Conservation (phyloP, 92 coral and sea anemone species). For the Metridium senile region DNA sequence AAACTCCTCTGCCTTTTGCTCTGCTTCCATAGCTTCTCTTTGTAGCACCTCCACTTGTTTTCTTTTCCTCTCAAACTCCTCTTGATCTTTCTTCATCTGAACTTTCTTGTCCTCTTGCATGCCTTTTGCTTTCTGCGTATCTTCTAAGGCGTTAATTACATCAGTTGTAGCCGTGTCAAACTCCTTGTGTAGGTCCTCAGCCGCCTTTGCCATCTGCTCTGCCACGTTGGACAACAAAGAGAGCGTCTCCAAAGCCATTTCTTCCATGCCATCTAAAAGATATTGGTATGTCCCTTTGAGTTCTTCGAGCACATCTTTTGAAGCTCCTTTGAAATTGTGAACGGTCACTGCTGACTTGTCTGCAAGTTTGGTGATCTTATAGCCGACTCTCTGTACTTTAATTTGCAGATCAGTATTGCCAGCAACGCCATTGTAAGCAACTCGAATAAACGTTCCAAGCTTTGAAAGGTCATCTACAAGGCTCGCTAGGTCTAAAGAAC, state of each 20-base stretch:
- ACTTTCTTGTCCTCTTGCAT: conserved; percentile 21
- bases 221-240: conserved; percentile 47
- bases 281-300: conserved; percentile 50
- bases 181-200: conserved; percentile 54
- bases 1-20: conserved; percentile 32
- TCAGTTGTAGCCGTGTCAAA: conserved; percentile 60
- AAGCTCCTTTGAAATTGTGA: conserved; percentile 49
- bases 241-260: conserved; percentile 64
- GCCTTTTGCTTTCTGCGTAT: conserved; percentile 58
- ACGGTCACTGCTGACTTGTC: conserved; percentile 70
- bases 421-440: conserved; percentile 74
- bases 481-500: conserved; percentile 53
- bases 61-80: conserved; percentile 30
- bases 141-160: conserved; percentile 51
- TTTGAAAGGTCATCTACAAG: conserved; percentile 59
- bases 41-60: conserved; percentile 34
- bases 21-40: conserved; percentile 40
- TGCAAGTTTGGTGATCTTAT: conserved; percentile 64
- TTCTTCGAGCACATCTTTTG: conserved; percentile 49
- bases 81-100: conserved; percentile 13
- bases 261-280: conserved; percentile 60
- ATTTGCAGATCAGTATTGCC: no score
- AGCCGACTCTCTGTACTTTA: conserved; percentile 61
- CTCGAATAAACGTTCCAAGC: conserved; percentile 60
- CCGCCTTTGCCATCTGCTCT: conserved; percentile 58